Evolutionary conservation across 2,797 vertebrate species (phyloP).

Genomic region (Gobio occitaniae): DNA sequence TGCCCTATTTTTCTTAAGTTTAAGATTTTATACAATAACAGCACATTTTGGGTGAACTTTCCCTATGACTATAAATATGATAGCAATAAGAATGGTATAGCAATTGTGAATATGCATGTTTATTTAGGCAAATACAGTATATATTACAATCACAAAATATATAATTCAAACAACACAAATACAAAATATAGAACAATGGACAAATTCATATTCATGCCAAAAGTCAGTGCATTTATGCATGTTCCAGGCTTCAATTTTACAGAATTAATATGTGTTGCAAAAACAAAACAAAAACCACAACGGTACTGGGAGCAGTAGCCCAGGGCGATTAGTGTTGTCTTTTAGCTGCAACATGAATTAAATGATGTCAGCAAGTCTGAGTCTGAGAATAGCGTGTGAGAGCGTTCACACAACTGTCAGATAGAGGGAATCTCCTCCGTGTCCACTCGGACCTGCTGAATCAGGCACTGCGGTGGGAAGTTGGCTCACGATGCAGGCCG

Average conservation of each 20-base stretch:
- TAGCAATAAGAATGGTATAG: neutral
- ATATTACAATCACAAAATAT: slow-evolving; percentile 54
- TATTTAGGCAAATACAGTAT: slow-evolving; percentile 55
- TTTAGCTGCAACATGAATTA: slow-evolving; percentile 32
- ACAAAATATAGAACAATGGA: slow-evolving; percentile 38
- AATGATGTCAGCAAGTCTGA: slow-evolving; percentile 44
- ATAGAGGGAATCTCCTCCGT: neutral
- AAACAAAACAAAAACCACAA: slow-evolving; percentile 20
- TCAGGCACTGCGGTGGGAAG: slow-evolving; percentile 34
- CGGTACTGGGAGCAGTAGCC: slow-evolving; percentile 11
- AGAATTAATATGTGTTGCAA: slow-evolving; percentile 38
- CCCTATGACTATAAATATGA: neutral
- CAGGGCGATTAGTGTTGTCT: neutral
- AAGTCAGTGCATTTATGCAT: slow-evolving; percentile 35
- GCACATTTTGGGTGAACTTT: neutral
- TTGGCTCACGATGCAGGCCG: slow-evolving; percentile 14
- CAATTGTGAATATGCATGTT: slow-evolving; percentile 29
- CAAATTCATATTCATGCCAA: slow-evolving; percentile 3
- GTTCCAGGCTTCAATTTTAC: slow-evolving; percentile 19
- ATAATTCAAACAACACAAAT: slow-evolving; percentile 48
- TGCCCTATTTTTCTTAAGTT: neutral
- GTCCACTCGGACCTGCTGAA: slow-evolving; percentile 45
- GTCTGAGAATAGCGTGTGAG: slow-evolving; percentile 43
- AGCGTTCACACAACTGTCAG: slow-evolving; percentile 45
- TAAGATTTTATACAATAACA: neutral